Evolutionary conservation across 2,888 invertebrate species (phyloP), one percentile per base, ranked within the genome.

Genomic region (Phalera bucephala): DNA sequence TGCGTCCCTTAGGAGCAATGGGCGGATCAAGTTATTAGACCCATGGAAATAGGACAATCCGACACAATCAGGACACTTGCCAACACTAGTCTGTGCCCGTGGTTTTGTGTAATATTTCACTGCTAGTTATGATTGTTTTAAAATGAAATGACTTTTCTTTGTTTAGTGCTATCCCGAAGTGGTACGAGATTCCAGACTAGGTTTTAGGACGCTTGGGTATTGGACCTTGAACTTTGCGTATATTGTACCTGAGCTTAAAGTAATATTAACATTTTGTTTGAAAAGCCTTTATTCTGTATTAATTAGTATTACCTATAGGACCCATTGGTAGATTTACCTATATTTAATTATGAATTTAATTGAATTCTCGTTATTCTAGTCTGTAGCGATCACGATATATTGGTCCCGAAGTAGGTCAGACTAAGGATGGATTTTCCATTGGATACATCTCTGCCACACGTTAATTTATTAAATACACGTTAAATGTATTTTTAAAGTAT

Each of bases 31-130:
- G 10, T 22, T 22, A 22, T 9, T 9, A 22, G 6, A 10, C 22
- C 22, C 22, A 5, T 10, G 9, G 9, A 21, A 9, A 22, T 22
- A 22, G 8, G 12, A 8, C 8, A 25, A 7, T 8, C 8, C 2
- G 12, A 12, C 12, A 7, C 4, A 25, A 25, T 12, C 8, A 20
- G 25, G 12, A 10, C 12, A 8, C 12, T 22, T 25, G 12, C 7
- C 7, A 11, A 11, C 11, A 23, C 23, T 23, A 11, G 23, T 27
- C 42, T 19, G 23, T 15, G 27, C n/a, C 13, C 35, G 32, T 38
- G 36, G 31, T 28, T 31, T 33, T 33, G 33, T 52, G 50, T 52
- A 39, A 43, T 43, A 40, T 37, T 53, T 46, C 29, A 35, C 36
- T 34, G 38, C 17, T 36, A 37, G 27, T 45, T 42, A 39, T 23